These are phyloP conservation scores for Euclidia mi DNA, from an alignment of 2,888 invertebrate species.

Conservation along the genomic window DNA sequence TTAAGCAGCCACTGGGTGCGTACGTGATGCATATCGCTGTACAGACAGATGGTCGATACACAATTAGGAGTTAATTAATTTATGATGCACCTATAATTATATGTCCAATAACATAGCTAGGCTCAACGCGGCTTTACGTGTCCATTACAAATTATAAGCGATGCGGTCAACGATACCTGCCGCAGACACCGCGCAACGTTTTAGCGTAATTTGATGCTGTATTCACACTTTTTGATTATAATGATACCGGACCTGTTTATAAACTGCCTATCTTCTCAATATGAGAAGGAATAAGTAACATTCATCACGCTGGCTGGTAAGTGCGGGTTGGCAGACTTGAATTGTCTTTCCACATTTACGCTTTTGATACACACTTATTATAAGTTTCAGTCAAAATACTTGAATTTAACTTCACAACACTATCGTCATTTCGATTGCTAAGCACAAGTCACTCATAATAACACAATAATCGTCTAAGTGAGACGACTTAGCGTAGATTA, in stretches of 20 bases:
- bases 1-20: conserved; percentile 48
- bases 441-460: conserved; percentile 70
- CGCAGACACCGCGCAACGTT: no score
- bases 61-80: conserved; percentile 74
- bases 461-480: conserved; percentile 61
- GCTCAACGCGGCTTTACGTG: conserved; percentile 65
- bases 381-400: no score
- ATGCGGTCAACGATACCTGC: conserved; percentile 48
- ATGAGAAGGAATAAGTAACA: no score
- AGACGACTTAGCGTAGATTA: conserved; percentile 65
- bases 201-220: no score
- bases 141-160: conserved; percentile 62
- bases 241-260: no score
- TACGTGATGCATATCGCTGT: conserved; percentile 51
- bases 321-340: no score
- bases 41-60: conserved; percentile 68
- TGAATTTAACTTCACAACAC: no score
- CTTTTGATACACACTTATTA: no score
- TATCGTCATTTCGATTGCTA: not conserved
- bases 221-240: no score
- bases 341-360: no score
- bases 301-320: no score
- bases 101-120: conserved; percentile 72
- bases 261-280: no score
- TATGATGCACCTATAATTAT: conserved; percentile 78